Percentiles rank a stretch among this genome's conserved stretches.
Conservation (phyloP, 2,113 vertebrate species). For the Acrocephalus kingi region DNA sequence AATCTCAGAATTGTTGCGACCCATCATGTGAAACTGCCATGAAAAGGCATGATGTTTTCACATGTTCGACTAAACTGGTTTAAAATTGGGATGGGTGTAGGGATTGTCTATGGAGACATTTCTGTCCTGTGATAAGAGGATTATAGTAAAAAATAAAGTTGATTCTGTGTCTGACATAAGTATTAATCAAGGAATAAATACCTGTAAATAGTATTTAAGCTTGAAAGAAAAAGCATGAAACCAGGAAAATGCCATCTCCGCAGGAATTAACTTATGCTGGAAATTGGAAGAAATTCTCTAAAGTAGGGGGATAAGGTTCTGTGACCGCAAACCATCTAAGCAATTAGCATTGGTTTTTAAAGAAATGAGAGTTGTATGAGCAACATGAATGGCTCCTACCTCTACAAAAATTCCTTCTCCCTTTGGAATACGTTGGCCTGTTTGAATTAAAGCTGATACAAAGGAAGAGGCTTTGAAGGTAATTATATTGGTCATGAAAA, state of each 20-base stretch:
- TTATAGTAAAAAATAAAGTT: background rate
- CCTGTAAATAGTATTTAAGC: background rate
- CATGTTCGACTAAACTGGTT: background rate
- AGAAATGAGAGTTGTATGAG: background rate
- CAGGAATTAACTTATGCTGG: background rate
- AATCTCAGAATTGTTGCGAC: background rate
- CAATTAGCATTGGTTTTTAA: background rate
- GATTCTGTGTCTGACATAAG: background rate
- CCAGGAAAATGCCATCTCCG: background rate
- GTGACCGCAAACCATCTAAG: background rate
- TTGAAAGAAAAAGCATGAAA: background rate
- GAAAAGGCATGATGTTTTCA: background rate
- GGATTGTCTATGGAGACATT: background rate
- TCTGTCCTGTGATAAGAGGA: background rate
- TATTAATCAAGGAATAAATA: background rate
- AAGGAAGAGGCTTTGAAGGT: background rate
- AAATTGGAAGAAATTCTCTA: background rate
- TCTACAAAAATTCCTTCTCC: background rate
- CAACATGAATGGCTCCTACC: background rate
- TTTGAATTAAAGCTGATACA: background rate
- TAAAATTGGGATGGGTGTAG: background rate
- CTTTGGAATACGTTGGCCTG: background rate
- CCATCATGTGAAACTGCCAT: background rate
- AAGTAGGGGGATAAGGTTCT: background rate
- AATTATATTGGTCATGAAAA: background rate